Evolutionary conservation across 2,888 invertebrate species (phyloP).

Genomic region (Synanthedon tipuliformis): DNA sequence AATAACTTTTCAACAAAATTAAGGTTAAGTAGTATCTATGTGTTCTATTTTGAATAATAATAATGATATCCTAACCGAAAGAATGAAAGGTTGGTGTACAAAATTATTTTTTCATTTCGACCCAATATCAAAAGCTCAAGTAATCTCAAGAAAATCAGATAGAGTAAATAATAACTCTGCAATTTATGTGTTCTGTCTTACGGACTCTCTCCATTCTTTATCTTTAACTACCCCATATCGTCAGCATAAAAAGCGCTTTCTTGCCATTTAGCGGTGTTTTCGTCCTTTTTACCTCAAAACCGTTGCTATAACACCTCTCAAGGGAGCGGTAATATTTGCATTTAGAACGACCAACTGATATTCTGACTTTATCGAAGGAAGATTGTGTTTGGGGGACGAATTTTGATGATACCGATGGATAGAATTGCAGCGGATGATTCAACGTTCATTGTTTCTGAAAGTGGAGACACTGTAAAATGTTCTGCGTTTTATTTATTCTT

Average conservation of each 20-base stretch:
- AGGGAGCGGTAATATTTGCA: constrained; percentile 66
- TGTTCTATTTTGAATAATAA: no score
- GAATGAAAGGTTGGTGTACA: no score
- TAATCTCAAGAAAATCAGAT: no score
- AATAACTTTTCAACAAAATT: no score
- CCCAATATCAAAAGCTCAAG: no score
- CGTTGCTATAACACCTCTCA: constrained; percentile 62
- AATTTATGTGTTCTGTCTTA: neutral
- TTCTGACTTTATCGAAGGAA: constrained; percentile 62
- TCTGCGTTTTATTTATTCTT: no score
- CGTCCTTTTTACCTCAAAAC: constrained; percentile 63
- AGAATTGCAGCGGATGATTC: constrained; percentile 9
- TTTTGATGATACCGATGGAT: constrained; percentile 45
- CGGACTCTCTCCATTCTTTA: constrained; percentile 52
- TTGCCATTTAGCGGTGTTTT: constrained; percentile 61
- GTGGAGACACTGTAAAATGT: no score
- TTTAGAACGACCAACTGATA: constrained; percentile 67
- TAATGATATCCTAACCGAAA: no score
- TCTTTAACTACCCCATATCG: constrained; percentile 56
- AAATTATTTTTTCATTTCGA: no score
- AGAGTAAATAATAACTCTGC: no score
- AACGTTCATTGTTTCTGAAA: neutral
- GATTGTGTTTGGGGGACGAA: constrained; percentile 58
- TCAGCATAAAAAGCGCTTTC: constrained; percentile 59
- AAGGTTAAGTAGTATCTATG: no score